A percentile compares a stretch with the other conserved stretches of the same genome.
phyloP scores from a whole-genome alignment of 2,113 vertebrate species.

The Pterocles gutturalis region DNA sequence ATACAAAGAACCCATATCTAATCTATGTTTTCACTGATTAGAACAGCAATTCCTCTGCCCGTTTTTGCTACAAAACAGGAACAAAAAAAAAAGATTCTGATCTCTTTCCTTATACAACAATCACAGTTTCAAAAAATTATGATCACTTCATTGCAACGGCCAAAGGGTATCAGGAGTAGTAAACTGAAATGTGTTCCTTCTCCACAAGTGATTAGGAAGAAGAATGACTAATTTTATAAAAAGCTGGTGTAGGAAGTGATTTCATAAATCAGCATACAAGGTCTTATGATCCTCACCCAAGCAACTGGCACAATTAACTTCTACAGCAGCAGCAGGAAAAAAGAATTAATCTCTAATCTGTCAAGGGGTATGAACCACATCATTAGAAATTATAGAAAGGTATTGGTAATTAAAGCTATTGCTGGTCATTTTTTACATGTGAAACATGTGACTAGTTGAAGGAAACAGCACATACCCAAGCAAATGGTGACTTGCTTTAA shows the following conservation, averaged over 20 bases:
- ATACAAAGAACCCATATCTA: neutral
- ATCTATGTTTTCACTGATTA: neutral
- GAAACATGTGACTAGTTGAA: neutral
- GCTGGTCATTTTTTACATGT: neutral
- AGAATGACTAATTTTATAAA: neutral
- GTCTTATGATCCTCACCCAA: neutral
- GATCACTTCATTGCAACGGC: neutral
- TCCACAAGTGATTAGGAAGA: neutral
- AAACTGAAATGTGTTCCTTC: neutral
- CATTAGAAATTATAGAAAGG: neutral
- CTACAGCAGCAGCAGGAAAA: neutral
- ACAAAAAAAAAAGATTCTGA: neutral
- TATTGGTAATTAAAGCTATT: neutral
- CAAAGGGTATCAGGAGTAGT: neutral
- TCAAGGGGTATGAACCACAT: neutral
- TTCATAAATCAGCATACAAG: neutral
- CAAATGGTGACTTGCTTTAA: neutral
- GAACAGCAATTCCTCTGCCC: neutral
- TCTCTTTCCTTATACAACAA: neutral
- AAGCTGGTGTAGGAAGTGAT: neutral
- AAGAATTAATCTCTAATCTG: neutral
- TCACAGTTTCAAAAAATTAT: neutral
- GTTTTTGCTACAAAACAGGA: neutral
- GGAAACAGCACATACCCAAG: neutral
- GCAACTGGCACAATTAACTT: neutral